Evolutionary conservation across 2,888 invertebrate genomes (phyloP), one percentile per base, ranked within the genome.

Genomic region (Sesamia inferens): DNA sequence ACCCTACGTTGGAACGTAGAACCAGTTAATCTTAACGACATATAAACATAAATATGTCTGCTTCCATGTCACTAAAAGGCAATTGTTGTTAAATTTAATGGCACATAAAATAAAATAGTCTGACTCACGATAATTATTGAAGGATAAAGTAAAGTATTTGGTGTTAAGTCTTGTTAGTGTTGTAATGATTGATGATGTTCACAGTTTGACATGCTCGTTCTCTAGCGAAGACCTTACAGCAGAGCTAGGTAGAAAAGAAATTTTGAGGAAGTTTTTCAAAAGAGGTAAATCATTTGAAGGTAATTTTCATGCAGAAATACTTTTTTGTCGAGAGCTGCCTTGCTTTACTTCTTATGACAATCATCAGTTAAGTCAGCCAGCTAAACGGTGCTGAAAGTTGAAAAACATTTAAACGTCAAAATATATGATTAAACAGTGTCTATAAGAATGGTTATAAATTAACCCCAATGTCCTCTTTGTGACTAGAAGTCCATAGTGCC

Each of bases 41-140:
- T 91, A 93, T 92, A 93, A 92, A 94, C 94, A 93, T 95, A 95
- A 95, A 95, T 90, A 93, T 93, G 93, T 93, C 93, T 91, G 92
- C 91, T 92, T 90, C 89, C 89, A 88, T 90, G 91, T 93, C 94
- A 94, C 93, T 94, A 92, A 94, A 93, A 94, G 91, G 91, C 91
- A 92, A 95, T 95, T 94, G 94, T 95, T 94, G 94, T 96, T 95
- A 95, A 95, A 95, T 94, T 94, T 95, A 92, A 95, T 93, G 93
- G 88, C 80, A 81, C 93, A 93, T 95, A 92, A 95, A 95, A 94
- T 94, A 94, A 93, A 94, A 93, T 89, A 88, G 90, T 85, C 86
- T 87, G 90, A 91, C 87, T 92, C 92, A 91, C 83, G 89, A 89
- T 93, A 92, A 94, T 93, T 92, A 88, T 89, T 89, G 89, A 90